These are phyloP conservation scores for Lytechinus pictus DNA, from an alignment of 35 echinoderm and acorn worm genomes.

Conservation along the genomic window DNA sequence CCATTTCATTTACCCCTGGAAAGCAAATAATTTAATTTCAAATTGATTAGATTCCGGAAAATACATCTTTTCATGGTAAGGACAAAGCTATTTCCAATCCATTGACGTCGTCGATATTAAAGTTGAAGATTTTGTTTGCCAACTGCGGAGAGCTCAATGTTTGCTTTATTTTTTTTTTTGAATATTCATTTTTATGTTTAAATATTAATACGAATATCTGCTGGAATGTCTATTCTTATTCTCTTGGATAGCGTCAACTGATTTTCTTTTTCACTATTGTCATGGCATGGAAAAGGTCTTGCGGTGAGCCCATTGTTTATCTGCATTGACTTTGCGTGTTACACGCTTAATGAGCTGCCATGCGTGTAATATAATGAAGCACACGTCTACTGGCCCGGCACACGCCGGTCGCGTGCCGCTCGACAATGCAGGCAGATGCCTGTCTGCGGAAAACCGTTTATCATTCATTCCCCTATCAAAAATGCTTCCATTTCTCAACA, in stretches of 20 bases:
- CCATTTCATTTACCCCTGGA: no score
- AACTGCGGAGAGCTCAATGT: no score
- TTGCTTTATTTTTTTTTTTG: no score
- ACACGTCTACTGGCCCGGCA: not conserved
- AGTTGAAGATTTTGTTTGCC: no score
- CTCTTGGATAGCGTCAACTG: not conserved
- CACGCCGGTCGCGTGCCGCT: not conserved
- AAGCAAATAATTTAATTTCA: no score
- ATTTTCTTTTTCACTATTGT: not conserved
- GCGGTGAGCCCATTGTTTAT: not conserved
- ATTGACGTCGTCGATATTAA: no score
- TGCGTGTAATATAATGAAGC: conserved; percentile 4
- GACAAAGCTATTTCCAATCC: no score
- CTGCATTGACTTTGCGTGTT: not conserved
- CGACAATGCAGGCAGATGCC: not conserved
- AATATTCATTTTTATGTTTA: no score
- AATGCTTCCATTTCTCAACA: not conserved
- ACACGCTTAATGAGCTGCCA: conserved; percentile 3
- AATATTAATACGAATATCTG: not conserved
- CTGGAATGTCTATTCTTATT: not conserved
- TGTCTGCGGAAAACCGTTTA: not conserved
- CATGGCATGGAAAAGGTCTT: not conserved
- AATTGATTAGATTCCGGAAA: no score
- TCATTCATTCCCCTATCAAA: not conserved
- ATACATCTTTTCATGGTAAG: no score